Percentiles rank a stretch among this genome's conserved stretches.
Conservation (phyloP, 2,113 vertebrate genomes). For the Phalacrocorax pelagicus region DNA sequence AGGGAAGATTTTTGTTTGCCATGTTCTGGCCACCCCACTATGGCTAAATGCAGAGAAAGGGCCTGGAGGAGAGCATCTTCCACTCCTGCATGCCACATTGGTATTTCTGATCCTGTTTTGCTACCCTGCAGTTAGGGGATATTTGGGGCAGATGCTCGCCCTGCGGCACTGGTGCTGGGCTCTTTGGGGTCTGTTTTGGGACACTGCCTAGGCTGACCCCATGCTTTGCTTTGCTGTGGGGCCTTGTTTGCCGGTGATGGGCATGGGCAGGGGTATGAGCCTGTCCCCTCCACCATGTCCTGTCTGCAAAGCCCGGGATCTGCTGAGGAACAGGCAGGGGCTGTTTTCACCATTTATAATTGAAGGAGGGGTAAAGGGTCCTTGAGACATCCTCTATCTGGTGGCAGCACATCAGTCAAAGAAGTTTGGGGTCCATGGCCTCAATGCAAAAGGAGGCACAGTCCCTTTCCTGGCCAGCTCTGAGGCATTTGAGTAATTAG, state of each 20-base stretch:
- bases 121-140: background rate
- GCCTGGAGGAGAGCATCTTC: accelerated
- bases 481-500: background rate
- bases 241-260: background rate
- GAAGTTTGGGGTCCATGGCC: background rate
- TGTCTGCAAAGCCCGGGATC: background rate
- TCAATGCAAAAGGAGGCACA: accelerated
- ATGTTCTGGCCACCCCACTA: background rate
- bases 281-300: accelerated
- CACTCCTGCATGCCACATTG: accelerated
- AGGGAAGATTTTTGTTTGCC: background rate
- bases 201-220: background rate
- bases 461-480: background rate
- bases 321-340: accelerated
- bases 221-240: background rate
- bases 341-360: background rate
- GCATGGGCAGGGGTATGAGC: background rate
- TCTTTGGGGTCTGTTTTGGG: background rate
- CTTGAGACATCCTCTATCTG: background rate
- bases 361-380: background rate
- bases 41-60: accelerated
- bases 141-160: background rate
- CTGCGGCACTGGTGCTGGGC: accelerated
- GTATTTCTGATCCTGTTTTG: background rate
- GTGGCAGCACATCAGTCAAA: background rate